These are phyloP conservation scores for Choristoneura fumiferana DNA, from an alignment of 1,140 invertebrate species.

Conservation along the genomic window DNA sequence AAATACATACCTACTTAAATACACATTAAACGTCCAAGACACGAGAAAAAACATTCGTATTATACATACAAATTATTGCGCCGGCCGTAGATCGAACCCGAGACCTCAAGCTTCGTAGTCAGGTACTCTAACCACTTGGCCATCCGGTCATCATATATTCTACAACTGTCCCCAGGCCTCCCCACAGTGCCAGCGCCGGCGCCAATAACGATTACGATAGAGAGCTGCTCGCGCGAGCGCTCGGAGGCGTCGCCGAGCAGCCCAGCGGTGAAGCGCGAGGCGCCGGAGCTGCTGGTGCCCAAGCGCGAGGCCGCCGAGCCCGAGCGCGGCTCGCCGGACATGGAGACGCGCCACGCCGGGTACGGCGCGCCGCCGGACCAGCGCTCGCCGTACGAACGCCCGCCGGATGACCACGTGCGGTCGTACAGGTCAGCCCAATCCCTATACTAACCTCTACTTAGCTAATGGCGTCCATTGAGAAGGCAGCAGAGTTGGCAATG, in stretches of 20 bases:
- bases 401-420: conserved; percentile 80
- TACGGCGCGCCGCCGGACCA: conserved; percentile 80
- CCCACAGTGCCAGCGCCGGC: conserved; percentile 29
- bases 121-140: no score
- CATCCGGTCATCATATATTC: no score
- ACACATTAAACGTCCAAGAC: no score
- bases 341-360: conserved; percentile 82
- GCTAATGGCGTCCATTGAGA: no score
- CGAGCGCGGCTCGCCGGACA: conserved; percentile 86
- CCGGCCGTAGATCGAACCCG: no score
- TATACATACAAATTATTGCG: no score
- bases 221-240: conserved; percentile 48
- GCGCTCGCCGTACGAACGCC: conserved; percentile 83
- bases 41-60: no score
- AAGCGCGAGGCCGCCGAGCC: conserved; percentile 81
- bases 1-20: no score
- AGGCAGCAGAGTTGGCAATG: no score
- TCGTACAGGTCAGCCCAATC: conserved; percentile 77
- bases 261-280: conserved; percentile 76
- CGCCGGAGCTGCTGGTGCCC: conserved; percentile 81
- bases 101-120: no score
- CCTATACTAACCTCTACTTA: no score
- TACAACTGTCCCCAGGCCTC: not conserved
- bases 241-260: conserved; percentile 80
- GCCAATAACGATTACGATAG: conserved; percentile 29